These are phyloP conservation scores for Lithophane leautieri DNA, from an alignment of 2,888 invertebrate species.

Conservation along the genomic window DNA sequence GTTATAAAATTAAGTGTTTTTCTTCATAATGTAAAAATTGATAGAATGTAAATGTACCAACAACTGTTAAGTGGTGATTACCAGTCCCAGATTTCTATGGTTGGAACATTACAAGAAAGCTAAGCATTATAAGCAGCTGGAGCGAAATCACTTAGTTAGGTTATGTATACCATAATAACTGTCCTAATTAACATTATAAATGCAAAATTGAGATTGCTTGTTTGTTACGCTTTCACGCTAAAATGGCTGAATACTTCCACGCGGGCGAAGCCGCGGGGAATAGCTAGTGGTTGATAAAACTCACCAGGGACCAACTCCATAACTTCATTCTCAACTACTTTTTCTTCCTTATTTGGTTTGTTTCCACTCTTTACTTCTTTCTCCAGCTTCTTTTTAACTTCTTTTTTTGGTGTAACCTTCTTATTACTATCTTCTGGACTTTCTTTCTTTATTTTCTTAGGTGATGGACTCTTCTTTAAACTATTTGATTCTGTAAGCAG, in stretches of 20 bases:
- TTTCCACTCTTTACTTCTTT: conserved; percentile 23
- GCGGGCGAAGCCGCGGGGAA: too few relatives aligned
- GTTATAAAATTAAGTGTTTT: background rate
- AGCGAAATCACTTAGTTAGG: background rate
- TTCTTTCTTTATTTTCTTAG: conserved; percentile 44
- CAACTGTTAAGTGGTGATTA: background rate
- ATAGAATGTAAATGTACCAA: background rate
- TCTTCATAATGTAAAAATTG: background rate
- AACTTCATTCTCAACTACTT: conserved; percentile 37
- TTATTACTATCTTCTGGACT: conserved; percentile 26
- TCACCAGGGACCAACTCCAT: conserved; percentile 27
- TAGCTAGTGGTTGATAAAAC: background rate
- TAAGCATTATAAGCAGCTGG: background rate
- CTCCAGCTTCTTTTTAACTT: conserved; percentile 54
- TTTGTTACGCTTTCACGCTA: too few relatives aligned
- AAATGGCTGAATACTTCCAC: too few relatives aligned
- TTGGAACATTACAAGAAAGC: background rate
- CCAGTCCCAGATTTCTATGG: background rate
- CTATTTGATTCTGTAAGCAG: conserved; percentile 36
- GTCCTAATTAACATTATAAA: too few relatives aligned
- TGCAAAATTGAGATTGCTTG: too few relatives aligned
- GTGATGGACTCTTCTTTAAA: conserved; percentile 23
- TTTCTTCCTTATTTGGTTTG: conserved; percentile 28
- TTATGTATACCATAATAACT: background rate
- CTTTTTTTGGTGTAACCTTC: conserved; percentile 27